Evolutionary conservation across 2,888 invertebrate species (phyloP), one percentile per base, ranked within the genome.

Genomic region (Serrognathus titanus): DNA sequence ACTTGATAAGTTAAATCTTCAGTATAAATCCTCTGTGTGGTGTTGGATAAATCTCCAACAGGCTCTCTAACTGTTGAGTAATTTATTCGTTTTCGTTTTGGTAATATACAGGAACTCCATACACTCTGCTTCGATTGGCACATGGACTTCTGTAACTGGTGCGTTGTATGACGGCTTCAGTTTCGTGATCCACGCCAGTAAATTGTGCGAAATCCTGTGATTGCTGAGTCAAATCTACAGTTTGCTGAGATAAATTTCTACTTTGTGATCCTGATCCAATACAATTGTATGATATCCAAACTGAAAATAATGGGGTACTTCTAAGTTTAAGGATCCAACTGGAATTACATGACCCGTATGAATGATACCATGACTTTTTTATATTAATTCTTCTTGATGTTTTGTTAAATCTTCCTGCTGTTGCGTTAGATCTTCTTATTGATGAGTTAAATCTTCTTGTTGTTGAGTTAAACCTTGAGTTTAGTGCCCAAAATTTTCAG

Each of bases 401-500:
- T 61, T 63, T 2, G 61, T 41, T 39, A 52, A 45, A 31, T 57
- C 60, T 9, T 35, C 41, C 20, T 56, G n/a, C n/a, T n/a, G 16
- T 16, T 16, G 16, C 16, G 16, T 16, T 16, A 16, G 16, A 51
- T 40, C 48, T 39, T 62, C 57, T 48, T 64, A 59, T 53, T 67
- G 64, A 12, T 61, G 64, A 2, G 61, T 41, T 39, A 52, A 45
- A 31, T 57, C 60, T 9, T 35, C 41, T 37, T 56, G 48, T 47
- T 66, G 61, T 60, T 70, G 69, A 51, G 65, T 63, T 39, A 70
- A 61, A 55, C 74, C 71, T 67, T 75, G 69, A 63, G 48, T 48
- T 53, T 31, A 6, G 4, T 31, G 24, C 7, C 24, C 24, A 7
- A 31, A 31, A 6, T 31, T 6, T 31, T 31, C 24, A 31, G 24